Evolutionary conservation across 2,797 vertebrate species (phyloP).

Genomic region (Mus minutoides): DNA sequence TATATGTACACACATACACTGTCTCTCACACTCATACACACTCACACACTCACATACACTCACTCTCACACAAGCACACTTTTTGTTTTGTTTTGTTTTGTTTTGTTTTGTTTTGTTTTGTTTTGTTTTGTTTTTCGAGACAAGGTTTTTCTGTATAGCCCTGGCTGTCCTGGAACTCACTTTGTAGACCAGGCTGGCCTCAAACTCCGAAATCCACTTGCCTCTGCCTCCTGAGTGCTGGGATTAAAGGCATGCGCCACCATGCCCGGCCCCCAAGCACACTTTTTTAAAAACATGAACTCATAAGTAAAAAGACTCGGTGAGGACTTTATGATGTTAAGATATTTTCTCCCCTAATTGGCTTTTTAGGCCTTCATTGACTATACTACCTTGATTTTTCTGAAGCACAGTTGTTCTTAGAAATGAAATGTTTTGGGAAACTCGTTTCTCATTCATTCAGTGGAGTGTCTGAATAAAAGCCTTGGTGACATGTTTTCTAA

Average conservation of each 20-base stretch:
- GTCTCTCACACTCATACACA: not conserved
- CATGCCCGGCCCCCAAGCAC: too few species aligned
- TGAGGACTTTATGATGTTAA: not conserved
- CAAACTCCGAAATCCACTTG: too few species aligned
- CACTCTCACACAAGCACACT: not conserved
- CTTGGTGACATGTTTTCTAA: not conserved
- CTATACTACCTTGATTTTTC: conserved; percentile 9
- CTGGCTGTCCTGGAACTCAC: too few species aligned
- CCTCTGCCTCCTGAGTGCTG: too few species aligned
- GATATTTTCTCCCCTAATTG: not conserved
- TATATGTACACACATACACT: not conserved
- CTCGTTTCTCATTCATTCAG: conserved; percentile 44
- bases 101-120: too few species aligned
- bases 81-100: too few species aligned
- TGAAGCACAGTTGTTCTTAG: conserved; percentile 2
- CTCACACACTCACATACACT: not conserved
- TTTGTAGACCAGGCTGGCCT: too few species aligned
- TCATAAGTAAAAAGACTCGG: not conserved
- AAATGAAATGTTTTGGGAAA: not conserved
- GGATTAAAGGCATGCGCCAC: too few species aligned
- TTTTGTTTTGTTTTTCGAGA: too few species aligned
- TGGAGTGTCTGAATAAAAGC: not conserved
- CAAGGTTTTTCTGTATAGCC: too few species aligned
- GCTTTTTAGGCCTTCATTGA: not conserved
- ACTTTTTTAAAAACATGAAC: not conserved